Evolutionary conservation across 1,140 invertebrate species (phyloP).

Genomic region (Leptopilina boulardi): DNA sequence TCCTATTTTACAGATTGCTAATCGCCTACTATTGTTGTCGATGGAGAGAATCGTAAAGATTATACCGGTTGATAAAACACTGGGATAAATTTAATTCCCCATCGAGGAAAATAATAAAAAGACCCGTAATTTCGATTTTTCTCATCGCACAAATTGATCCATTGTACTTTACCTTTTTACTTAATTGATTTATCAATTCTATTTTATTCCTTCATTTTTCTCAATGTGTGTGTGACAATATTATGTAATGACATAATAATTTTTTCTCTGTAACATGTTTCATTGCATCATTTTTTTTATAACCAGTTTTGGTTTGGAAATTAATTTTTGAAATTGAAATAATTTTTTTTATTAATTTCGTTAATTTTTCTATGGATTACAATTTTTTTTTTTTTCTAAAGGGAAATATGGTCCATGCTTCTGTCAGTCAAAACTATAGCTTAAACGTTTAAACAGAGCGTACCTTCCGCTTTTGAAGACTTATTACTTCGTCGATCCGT

Average conservation of each 20-base stretch:
- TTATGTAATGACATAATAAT: too few relatives aligned
- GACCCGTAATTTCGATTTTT: not conserved
- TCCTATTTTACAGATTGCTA: not conserved
- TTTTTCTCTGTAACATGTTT: too few relatives aligned
- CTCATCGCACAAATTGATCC: not conserved
- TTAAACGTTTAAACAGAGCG: constrained; percentile 55
- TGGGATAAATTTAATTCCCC: not conserved
- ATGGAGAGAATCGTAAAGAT: constrained; percentile 1
- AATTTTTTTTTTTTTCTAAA: not conserved
- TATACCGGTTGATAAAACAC: not conserved
- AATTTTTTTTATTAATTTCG: not conserved
- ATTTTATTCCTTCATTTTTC: not conserved
- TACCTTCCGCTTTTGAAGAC: constrained; percentile 44
- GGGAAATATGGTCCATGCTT: constrained; percentile 38
- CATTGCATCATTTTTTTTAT: too few relatives aligned
- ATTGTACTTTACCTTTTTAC: not conserved
- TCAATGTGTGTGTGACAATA: not conserved
- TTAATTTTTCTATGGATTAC: not conserved
- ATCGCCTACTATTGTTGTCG: not conserved
- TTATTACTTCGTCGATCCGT: constrained; percentile 39
- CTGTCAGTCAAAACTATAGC: constrained; percentile 47
- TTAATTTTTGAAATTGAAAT: too few relatives aligned
- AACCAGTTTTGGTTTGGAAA: too few relatives aligned
- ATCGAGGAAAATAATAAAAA: not conserved
- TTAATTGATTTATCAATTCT: not conserved